phyloP scores from a whole-genome alignment of 1,140 invertebrate species.

The Tyrophagus putrescentiae region DNA sequence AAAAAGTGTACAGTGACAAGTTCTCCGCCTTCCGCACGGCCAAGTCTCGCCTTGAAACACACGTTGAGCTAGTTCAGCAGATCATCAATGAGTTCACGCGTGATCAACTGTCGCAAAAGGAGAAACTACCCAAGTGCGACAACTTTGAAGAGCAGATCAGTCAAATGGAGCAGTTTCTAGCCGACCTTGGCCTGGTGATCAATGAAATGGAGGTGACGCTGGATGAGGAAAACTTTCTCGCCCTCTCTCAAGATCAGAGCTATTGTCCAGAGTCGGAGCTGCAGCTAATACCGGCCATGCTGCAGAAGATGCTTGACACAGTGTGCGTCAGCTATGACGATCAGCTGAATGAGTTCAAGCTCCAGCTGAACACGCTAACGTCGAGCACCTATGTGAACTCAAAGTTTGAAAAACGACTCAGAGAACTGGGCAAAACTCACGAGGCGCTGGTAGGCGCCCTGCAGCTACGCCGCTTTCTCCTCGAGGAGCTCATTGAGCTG shows the following conservation, averaged over 20 bases:
- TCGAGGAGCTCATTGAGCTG: background rate
- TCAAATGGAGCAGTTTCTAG: constrained; percentile 1
- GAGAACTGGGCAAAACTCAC: background rate
- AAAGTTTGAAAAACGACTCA: background rate
- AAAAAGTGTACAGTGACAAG: background rate
- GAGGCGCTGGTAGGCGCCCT: background rate
- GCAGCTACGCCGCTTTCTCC: background rate
- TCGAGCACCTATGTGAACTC: background rate
- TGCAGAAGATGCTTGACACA: background rate
- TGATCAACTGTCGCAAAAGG: too few relatives aligned
- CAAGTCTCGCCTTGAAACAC: background rate
- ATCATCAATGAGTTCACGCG: constrained; percentile 4
- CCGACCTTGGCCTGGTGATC: constrained; percentile 6
- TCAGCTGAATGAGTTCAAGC: background rate
- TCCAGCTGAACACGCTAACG: background rate
- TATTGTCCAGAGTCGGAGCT: background rate
- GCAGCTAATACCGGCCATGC: constrained; percentile 2
- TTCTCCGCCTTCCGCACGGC: background rate
- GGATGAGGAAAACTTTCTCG: background rate
- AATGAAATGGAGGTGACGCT: constrained; percentile 7
- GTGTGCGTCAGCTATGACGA: background rate
- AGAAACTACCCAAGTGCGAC: background rate
- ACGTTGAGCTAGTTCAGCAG: background rate
- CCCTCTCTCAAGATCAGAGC: background rate
- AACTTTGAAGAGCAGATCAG: background rate